Conservation (phyloP, 2,888 invertebrate genomes). For the Caenorhabditis panamensis region DNA sequence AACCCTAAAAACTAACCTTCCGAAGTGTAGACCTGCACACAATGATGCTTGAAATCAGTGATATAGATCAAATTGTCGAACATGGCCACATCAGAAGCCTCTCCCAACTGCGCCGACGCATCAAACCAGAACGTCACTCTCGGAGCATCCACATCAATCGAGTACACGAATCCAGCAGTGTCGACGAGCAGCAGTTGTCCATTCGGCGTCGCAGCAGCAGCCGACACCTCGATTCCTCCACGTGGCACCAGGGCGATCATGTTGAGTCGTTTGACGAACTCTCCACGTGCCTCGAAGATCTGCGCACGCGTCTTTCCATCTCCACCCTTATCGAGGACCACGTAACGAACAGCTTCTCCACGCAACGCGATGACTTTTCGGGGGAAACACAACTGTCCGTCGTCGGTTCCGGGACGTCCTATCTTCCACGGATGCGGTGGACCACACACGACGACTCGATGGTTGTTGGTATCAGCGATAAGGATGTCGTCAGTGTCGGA, state of each 20-base stretch:
- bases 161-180: constrained; percentile 68
- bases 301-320: constrained; percentile 71
- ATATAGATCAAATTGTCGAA: constrained; percentile 75
- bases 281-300: constrained; percentile 69
- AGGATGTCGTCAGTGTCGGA: constrained; percentile 77
- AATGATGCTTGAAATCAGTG: constrained; percentile 78
- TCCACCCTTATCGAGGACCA: constrained; percentile 71
- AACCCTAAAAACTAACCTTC: no score
- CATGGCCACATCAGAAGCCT: constrained; percentile 76
- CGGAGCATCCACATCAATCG: constrained; percentile 66
- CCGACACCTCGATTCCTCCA: constrained; percentile 69
- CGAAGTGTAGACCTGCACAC: constrained; percentile 73
- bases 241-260: constrained; percentile 67
- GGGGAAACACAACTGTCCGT: constrained; percentile 77
- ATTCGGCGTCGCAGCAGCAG: constrained; percentile 66
- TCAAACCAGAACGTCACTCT: constrained; percentile 71
- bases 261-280: constrained; percentile 70
- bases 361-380: constrained; percentile 72
- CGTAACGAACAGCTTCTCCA: constrained; percentile 67
- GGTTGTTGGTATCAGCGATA: constrained; percentile 79
- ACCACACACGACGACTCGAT: constrained; percentile 75
- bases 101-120: constrained; percentile 69
- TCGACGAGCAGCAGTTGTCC: constrained; percentile 77
- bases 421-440: constrained; percentile 73
- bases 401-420: constrained; percentile 73